Evolutionary conservation across 2,888 invertebrate species (phyloP).

Genomic region (Cenopis cana): DNA sequence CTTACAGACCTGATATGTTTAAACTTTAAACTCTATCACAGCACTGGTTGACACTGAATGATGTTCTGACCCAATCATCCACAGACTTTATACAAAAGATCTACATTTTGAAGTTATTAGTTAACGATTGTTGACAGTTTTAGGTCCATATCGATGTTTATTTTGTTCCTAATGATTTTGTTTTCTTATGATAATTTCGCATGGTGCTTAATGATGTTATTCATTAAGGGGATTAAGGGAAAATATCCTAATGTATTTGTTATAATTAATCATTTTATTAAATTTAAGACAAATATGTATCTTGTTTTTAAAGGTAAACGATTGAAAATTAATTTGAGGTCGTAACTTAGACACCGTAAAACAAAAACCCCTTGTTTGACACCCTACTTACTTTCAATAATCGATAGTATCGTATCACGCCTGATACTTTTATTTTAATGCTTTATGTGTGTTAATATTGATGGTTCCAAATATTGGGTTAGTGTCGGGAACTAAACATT

Average conservation of each 20-base stretch:
- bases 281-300: too few species aligned
- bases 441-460: too few species aligned
- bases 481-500: too few species aligned
- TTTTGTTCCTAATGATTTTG: slow-evolving; percentile 2
- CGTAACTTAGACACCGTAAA: too few species aligned
- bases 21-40: slow-evolving; percentile 6
- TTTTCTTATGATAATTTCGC: slow-evolving; percentile 12
- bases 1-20: neutral
- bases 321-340: neutral
- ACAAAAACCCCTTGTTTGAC: too few species aligned
- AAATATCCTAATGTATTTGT: slow-evolving; percentile 3
- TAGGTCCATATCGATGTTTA: slow-evolving; percentile 1
- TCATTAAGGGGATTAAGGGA: slow-evolving; percentile 4
- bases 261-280: neutral
- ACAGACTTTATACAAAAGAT: slow-evolving; percentile 16
- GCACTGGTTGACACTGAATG: slow-evolving; percentile 25
- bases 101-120: slow-evolving; percentile 11
- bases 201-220: slow-evolving; percentile 8
- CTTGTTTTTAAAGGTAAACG: neutral
- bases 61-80: neutral
- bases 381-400: too few species aligned
- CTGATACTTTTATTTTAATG: too few species aligned
- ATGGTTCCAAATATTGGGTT: too few species aligned
- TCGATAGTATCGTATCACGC: too few species aligned
- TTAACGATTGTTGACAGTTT: slow-evolving; percentile 29